A percentile compares a stretch with the other conserved stretches of the same genome.
Evolutionary conservation across 2,113 vertebrate genomes (phyloP).

Genomic region (Cichladusa arquata): DNA sequence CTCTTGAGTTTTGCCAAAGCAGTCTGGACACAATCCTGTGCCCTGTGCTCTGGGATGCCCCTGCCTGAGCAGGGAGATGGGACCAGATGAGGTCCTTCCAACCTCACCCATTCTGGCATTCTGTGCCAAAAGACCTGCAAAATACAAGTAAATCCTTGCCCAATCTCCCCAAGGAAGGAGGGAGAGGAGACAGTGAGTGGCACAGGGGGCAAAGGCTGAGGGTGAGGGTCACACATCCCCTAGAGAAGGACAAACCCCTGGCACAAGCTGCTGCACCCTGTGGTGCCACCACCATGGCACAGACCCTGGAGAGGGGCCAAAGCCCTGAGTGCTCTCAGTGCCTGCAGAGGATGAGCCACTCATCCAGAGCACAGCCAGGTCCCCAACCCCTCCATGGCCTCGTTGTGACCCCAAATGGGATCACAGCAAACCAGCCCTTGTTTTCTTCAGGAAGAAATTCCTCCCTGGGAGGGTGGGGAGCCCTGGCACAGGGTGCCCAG

Average conservation of each 20-base stretch:
- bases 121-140: neutral
- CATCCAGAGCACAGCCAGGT: accelerated
- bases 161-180: neutral
- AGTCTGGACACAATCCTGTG: neutral
- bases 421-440: neutral
- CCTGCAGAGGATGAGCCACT: neutral
- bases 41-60: neutral
- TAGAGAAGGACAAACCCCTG: neutral
- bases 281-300: neutral
- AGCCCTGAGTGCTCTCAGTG: accelerated
- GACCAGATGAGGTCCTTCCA: neutral
- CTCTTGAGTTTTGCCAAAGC: neutral
- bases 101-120: neutral
- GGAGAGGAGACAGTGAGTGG: accelerated
- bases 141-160: neutral
- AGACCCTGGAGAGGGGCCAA: neutral
- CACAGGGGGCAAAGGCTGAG: neutral
- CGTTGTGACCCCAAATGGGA: neutral
- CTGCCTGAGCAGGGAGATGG: neutral
- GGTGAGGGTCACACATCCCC: neutral
- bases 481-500: neutral
- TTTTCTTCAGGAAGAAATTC: neutral
- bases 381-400: neutral
- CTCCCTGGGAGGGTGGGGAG: accelerated
- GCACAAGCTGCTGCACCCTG: accelerated